phyloP scores from a whole-genome alignment of 37 sponge, comb jelly and placozoan species.

The Geodia barretti region DNA sequence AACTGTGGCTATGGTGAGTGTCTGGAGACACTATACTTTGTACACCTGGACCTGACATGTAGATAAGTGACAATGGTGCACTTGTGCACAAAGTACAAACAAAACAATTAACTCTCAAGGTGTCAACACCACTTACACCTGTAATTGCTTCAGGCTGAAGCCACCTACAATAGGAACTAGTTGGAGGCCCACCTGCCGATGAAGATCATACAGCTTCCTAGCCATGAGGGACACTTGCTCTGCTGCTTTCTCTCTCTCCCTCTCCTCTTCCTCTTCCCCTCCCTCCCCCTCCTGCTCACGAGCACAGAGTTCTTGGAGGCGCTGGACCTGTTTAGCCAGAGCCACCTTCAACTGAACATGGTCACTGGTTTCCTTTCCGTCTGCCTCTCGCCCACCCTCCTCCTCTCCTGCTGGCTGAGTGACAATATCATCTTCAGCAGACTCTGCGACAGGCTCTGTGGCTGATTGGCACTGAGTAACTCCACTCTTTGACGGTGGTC shows the following conservation, averaged over 20 bases:
- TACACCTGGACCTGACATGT: too few species aligned
- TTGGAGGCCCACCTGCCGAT: conserved; percentile 67
- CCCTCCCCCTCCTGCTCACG: conserved; percentile 27
- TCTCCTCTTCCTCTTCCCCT: conserved; percentile 34
- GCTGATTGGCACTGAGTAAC: too few species aligned
- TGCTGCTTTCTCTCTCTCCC: conserved; percentile 21
- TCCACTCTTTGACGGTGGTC: too few species aligned
- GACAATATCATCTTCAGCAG: background rate
- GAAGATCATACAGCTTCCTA: conserved; percentile 56
- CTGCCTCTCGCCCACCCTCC: background rate
- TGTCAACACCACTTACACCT: too few species aligned
- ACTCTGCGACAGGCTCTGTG: background rate
- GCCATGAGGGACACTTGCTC: conserved; percentile 48
- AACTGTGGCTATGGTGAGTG: too few species aligned
- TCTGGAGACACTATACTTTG: too few species aligned
- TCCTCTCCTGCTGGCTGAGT: background rate
- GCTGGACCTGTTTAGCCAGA: conserved; percentile 14
- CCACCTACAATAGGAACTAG: too few species aligned
- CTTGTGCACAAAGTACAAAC: too few species aligned
- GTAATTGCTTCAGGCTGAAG: too few species aligned
- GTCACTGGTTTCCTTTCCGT: background rate
- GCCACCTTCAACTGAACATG: conserved; percentile 15
- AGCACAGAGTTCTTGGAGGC: background rate
- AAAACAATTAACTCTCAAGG: too few species aligned
- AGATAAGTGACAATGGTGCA: too few species aligned